Conservation (phyloP, 2,113 vertebrate genomes). For the mouse (Mus musculus) region GRCm39 chr17:69130001-69130500, state of each 20-base stretch:
- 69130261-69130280: slow-evolving; percentile 12
- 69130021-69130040: neutral
- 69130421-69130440: neutral
- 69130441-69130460: slow-evolving; percentile 13
- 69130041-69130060: neutral
- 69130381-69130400: slow-evolving; percentile 6
- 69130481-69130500: slow-evolving; percentile 29
- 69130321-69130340: slow-evolving; percentile 42
- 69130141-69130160: neutral
- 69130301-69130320: neutral
- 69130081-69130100: neutral
- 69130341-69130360: neutral
- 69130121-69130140: slow-evolving; percentile 12
- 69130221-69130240: neutral
- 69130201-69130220: slow-evolving; percentile 3
- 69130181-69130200: neutral
- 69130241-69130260: neutral
- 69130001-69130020: neutral
- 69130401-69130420: neutral
- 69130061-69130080: neutral
- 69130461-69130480: slow-evolving; percentile 46
- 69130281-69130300: neutral
- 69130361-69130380: neutral
- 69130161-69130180: neutral
- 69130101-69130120: neutral